Base-by-base conservation (phyloP, 1,140 invertebrate species). In the Popillia japonica region DNA sequence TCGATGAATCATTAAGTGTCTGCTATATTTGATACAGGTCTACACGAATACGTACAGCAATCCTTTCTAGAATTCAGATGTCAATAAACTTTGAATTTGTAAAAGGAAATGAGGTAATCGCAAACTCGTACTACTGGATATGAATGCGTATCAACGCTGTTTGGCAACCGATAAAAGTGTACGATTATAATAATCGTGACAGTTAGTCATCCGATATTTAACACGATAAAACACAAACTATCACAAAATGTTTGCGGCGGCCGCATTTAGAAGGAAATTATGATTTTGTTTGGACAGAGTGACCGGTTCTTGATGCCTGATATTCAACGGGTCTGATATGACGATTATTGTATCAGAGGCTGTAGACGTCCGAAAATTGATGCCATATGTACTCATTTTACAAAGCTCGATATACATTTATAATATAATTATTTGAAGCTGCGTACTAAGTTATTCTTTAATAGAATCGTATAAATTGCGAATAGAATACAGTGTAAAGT, bases 151-250 rank as follows among this genome's bases (percentile, higher is more conserved):
- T 17, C 48, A 55, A 17, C 14, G 48, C 14, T 55, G 48, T 55
- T 55, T 55, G 48, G 48, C 17, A 55, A 55, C 48, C 48, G 48
- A 55, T 55, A 55, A 55, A 55, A 55, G 48, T 55, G 14, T 17
- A 55, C 48, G 48, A 55, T 55, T 55, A 55, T 55, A 55, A 55
- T 55, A 55, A 55, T 55, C 14, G 48, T n/a, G 14, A 55, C 17
- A 17, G n/a, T 55, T 55, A 55, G 48, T 55, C 48, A 55, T 55
- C 48, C 48, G n/a, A 14, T 55, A 55, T 17, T 55, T 55, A 7
- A 17, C 6, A 55, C n/a, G 48, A 55, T 55, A 55, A 55, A 48
- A n/a, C 4, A n/a, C 14, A 14, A 55, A 55, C n/a, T 55, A 55
- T 55, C 48, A 17, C 48, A n/a, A 55, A 55, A 55, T n/a, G 17